phyloP scores from a whole-genome alignment of 2,888 invertebrate genomes.

The Polydrusus tereticollis region DNA sequence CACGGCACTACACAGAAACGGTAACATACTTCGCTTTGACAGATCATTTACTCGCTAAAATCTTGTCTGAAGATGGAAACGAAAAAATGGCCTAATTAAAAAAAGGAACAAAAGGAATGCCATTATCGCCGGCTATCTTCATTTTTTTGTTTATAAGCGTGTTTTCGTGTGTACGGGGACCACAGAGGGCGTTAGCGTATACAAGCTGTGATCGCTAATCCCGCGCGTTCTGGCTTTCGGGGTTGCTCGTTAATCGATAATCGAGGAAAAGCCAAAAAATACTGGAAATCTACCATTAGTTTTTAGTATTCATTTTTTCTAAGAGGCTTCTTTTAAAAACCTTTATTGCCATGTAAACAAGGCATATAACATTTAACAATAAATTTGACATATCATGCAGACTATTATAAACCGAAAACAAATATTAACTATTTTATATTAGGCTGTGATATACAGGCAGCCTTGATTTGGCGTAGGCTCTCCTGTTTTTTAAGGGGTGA shows the following conservation, averaged over 20 bases:
- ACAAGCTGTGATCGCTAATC: slow-evolving; percentile 14
- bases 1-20: slow-evolving; percentile 46
- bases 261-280: not conserved
- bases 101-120: not conserved
- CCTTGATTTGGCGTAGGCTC: slow-evolving; percentile 9
- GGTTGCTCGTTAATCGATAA: slow-evolving; percentile 29
- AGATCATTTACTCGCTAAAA: not conserved
- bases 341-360: too few relatives aligned
- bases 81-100: not conserved
- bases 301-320: too few relatives aligned
- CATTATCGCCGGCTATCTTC: slow-evolving; percentile 21
- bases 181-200: slow-evolving; percentile 31
- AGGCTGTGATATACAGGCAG: not conserved
- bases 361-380: not conserved
- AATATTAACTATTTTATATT: too few relatives aligned
- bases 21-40: slow-evolving; percentile 28
- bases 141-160: slow-evolving; percentile 40
- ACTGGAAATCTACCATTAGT: too few relatives aligned
- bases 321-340: too few relatives aligned
- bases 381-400: not conserved
- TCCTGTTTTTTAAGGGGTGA: not conserved
- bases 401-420: too few relatives aligned
- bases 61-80: not conserved
- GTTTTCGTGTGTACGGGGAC: slow-evolving; percentile 3
- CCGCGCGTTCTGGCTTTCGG: slow-evolving; percentile 17